These are phyloP conservation scores for Mormyrops attenuatus DNA, from an alignment of 2,797 vertebrate species.

Conservation along the genomic window DNA sequence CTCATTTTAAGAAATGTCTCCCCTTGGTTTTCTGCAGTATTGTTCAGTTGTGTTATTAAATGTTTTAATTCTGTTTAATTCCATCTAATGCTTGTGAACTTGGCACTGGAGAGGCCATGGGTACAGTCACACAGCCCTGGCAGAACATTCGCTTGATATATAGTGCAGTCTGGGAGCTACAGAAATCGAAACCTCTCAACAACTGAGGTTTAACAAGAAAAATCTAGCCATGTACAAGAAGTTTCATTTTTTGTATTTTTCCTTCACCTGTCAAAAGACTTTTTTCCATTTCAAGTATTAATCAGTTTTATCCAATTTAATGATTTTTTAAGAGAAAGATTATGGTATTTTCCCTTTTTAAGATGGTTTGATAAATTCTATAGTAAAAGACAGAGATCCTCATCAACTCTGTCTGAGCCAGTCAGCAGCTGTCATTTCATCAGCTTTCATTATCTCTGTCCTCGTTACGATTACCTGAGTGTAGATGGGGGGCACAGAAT, in stretches of 20 bases:
- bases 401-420: constrained; percentile 69
- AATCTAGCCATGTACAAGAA: background rate
- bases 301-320: constrained; percentile 67
- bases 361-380: constrained; percentile 63
- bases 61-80: background rate
- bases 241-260: background rate
- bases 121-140: background rate
- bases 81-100: background rate
- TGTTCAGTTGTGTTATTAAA: background rate
- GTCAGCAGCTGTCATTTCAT: constrained; percentile 57
- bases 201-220: background rate
- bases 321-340: constrained; percentile 61
- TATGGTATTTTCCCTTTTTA: constrained; percentile 70
- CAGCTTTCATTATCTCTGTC: constrained; percentile 40
- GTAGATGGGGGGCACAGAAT: background rate
- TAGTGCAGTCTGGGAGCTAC: background rate
- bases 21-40: background rate
- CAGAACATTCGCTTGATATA: background rate
- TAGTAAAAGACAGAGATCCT: constrained; percentile 67
- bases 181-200: background rate
- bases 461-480: background rate
- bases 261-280: background rate
- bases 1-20: background rate
- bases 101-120: background rate
- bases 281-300: constrained; percentile 42